Evolutionary conservation across 2,113 vertebrate genomes (phyloP).

Genomic region (Brachypteracias leptosomus): DNA sequence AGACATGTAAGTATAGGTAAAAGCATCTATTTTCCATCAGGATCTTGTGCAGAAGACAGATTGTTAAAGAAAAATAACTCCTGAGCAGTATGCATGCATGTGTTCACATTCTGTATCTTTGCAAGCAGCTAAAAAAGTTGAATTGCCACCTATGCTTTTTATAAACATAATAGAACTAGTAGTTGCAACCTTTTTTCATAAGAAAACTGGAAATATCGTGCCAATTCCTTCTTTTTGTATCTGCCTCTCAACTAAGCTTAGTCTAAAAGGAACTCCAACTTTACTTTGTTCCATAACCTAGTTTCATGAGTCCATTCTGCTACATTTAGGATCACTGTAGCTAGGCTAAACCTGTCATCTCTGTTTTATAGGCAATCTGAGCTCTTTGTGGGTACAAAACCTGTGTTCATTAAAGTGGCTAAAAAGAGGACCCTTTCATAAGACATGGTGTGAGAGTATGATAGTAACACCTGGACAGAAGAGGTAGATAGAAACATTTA

Average conservation of each 20-base stretch:
- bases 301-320: neutral
- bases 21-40: neutral
- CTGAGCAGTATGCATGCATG: neutral
- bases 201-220: neutral
- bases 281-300: neutral
- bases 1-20: neutral
- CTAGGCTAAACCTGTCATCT: neutral
- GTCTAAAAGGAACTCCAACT: neutral
- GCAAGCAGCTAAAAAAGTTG: neutral
- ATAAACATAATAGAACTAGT: neutral
- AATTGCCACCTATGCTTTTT: neutral
- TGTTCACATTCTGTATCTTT: neutral
- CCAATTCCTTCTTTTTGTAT: neutral
- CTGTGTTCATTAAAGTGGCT: neutral
- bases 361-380: neutral
- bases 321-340: neutral
- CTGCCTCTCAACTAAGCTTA: neutral
- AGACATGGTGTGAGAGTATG: neutral
- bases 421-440: neutral
- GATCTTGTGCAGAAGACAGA: neutral
- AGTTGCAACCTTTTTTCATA: neutral
- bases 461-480: neutral
- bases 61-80: neutral
- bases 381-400: neutral
- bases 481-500: neutral